Conservation (phyloP, 2,113 vertebrate genomes). For the Perca fluviatilis region DNA sequence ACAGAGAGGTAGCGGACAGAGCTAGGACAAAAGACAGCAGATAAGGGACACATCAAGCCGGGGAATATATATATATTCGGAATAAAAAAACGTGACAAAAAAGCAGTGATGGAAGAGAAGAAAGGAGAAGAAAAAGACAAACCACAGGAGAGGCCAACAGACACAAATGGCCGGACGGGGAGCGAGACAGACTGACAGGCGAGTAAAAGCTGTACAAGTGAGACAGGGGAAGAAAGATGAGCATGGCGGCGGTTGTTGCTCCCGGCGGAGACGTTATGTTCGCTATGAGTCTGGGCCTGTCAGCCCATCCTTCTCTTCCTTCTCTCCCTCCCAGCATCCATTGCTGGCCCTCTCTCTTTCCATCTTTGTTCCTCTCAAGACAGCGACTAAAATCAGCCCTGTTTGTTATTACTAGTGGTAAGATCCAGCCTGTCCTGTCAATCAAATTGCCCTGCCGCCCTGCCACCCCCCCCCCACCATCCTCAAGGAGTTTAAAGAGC, state of each 20-base stretch:
- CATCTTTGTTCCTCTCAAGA: constrained; percentile 15
- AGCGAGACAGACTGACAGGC: constrained; percentile 64
- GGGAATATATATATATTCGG: constrained; percentile 18
- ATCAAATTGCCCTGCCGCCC: constrained; percentile 19
- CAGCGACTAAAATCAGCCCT: constrained; percentile 41
- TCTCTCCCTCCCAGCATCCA: constrained; percentile 7
- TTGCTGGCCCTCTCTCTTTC: constrained; percentile 1
- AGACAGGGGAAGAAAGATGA: constrained; percentile 53
- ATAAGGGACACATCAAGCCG: constrained; percentile 52
- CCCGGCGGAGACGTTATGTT: constrained; percentile 69
- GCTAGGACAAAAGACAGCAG: constrained; percentile 50
- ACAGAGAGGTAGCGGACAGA: constrained; percentile 28
- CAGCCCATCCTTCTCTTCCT: constrained; percentile 57
- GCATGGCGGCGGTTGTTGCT: constrained; percentile 45
- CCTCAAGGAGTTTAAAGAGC: constrained; percentile 17
- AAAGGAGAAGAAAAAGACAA: constrained; percentile 29
- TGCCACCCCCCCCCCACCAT: neutral
- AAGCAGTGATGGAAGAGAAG: neutral
- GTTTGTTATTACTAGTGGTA: constrained; percentile 55
- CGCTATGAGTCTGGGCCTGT: constrained; percentile 59
- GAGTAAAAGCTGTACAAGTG: constrained; percentile 66
- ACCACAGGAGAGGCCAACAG: constrained; percentile 44
- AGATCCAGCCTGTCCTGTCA: constrained; percentile 46
- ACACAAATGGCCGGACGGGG: constrained; percentile 59
- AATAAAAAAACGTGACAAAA: constrained; percentile 47